Conservation (phyloP, 1,140 invertebrate genomes). For the Zaprionus lachaisei region DNA sequence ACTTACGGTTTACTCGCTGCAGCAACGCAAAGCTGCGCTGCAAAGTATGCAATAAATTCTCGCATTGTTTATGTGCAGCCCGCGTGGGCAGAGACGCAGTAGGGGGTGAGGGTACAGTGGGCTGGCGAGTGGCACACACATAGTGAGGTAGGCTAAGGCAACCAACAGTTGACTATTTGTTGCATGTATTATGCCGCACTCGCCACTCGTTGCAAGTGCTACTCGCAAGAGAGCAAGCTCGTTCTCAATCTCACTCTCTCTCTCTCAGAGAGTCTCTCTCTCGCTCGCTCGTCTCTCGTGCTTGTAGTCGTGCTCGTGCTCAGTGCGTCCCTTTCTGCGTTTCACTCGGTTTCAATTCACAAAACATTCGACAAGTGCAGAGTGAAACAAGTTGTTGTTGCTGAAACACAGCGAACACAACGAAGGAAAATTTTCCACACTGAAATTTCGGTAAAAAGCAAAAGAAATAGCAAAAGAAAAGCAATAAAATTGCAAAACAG, state of each 20-base stretch:
- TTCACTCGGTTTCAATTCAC: conserved; percentile 57
- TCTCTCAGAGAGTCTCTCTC: not conserved
- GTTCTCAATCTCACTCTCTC: conserved; percentile 23
- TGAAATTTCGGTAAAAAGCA: conserved; percentile 29
- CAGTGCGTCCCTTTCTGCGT: conserved; percentile 9
- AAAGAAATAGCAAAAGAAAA: not conserved
- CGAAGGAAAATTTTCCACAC: conserved; percentile 47
- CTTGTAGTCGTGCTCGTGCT: not conserved
- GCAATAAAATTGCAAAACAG: conserved; percentile 28
- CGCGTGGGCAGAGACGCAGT: conserved; percentile 5
- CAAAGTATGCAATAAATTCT: conserved; percentile 82
- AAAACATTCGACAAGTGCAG: conserved; percentile 83
- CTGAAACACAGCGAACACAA: conserved; percentile 77
- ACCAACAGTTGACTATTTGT: conserved; percentile 83
- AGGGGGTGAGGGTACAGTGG: conserved; percentile 4
- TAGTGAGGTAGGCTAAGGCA: conserved; percentile 80
- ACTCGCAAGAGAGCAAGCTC: not conserved
- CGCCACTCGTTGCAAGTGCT: conserved; percentile 30
- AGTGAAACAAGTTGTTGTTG: conserved; percentile 83
- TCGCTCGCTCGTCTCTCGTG: conserved; percentile 3
- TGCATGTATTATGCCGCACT: conserved; percentile 65
- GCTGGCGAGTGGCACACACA: conserved; percentile 11
- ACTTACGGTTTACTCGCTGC: conserved; percentile 64
- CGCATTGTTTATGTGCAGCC: conserved; percentile 79
- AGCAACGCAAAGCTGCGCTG: conserved; percentile 59